Base-by-base conservation (phyloP, 2,797 vertebrate species). In the Pteronotus mesoamericanus region DNA sequence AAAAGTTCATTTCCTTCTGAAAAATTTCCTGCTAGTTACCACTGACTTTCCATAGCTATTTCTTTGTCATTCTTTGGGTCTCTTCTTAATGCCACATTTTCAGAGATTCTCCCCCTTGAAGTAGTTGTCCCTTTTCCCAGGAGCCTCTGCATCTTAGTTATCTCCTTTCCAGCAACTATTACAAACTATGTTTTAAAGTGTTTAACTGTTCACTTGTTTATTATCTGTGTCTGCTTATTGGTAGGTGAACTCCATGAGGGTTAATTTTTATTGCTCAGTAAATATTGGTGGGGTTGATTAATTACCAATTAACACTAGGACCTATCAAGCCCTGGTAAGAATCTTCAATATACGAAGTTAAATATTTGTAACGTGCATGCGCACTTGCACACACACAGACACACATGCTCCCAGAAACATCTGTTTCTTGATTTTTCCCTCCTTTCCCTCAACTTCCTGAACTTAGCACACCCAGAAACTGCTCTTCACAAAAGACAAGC, bases 401-500 rank as follows among this genome's bases (percentile, higher is more conserved):
- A 82, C 29, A 55, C 75, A 9, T 12, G 51, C 9, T 55, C 11
- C 18, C 69, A 78, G 37, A 79, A 93, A 91, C 74, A 84, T 61
- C n/a, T 7, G 37, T 68, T 61, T 69, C 66, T 95, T 86, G n/a
- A 64, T 48, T 95, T 55, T 5, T 0, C 46, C n/a, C 57, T 79
- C 0, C 46, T 94, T 96, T 85, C 14, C 82, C 82, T 88, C 74
- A 66, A 86, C 91, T 82, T 88, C 53, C 19, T n/a, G 86, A 96
- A 46, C 92, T 97, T 86, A 46, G 57, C 64, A 89, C 44, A 53
- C 75, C 26, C 68, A 74, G 64, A 94, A 88, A 74, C 37, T 64
- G 34, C 90, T 95, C 64, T 97, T 93, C 87, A 96, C 90, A 92
- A 78, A 86, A 87, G 96, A 66, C 89, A 32, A 78, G 57, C 16